A percentile compares a stretch with the other conserved stretches of the same genome.
phyloP scores from a whole-genome alignment of 2,888 invertebrate species.

The Nebria brevicollis region DNA sequence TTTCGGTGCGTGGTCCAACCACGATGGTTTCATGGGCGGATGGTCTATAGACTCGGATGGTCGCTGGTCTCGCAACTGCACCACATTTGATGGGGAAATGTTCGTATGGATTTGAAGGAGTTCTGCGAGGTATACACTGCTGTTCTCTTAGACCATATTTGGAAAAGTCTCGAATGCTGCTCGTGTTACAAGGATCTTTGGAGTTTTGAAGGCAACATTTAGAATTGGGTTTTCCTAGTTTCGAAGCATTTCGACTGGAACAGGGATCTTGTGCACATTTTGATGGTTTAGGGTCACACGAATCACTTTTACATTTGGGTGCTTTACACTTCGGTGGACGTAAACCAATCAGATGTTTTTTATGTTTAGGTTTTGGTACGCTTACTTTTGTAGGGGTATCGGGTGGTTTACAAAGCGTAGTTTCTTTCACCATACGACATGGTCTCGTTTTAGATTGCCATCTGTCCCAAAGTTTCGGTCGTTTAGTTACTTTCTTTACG shows the following conservation, averaged over 20 bases:
- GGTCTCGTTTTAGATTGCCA: not conserved
- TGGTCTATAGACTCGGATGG: not conserved
- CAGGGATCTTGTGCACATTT: too few species aligned
- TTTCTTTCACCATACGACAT: too few species aligned
- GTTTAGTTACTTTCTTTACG: not conserved
- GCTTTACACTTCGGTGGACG: too few species aligned
- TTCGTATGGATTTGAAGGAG: not conserved
- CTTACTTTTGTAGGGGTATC: too few species aligned
- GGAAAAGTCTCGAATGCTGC: not conserved
- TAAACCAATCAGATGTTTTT: too few species aligned
- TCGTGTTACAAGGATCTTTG: not conserved
- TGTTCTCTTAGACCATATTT: not conserved
- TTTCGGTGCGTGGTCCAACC: not conserved
- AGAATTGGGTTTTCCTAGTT: not conserved
- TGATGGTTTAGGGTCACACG: too few species aligned
- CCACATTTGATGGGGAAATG: not conserved
- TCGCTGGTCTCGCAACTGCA: not conserved
- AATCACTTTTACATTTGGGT: too few species aligned
- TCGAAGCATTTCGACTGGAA: too few species aligned
- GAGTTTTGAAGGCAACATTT: not conserved
- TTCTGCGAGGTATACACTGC: not conserved
- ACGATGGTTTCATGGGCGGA: not conserved
- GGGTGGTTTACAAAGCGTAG: too few species aligned
- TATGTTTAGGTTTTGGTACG: too few species aligned
- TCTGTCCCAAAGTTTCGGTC: not conserved